Conservation (phyloP, 2,113 vertebrate species). For the Electrona antarctica region DNA sequence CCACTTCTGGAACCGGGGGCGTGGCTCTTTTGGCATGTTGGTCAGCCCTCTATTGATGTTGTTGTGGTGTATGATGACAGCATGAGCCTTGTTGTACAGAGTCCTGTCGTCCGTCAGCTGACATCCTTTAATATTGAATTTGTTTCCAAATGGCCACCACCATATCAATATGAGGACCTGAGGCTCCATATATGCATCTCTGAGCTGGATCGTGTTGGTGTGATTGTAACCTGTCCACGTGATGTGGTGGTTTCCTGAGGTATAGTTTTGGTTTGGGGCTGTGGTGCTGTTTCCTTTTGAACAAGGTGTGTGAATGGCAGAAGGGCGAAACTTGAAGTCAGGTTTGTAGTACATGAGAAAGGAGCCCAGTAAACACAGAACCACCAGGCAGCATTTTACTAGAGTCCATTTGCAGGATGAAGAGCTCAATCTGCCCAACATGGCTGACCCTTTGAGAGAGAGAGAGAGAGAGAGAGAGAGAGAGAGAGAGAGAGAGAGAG, state of each 20-base stretch:
- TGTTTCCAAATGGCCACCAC: slow-evolving; percentile 86
- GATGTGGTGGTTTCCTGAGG: neutral
- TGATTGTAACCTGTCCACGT: slow-evolving; percentile 70
- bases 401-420: neutral
- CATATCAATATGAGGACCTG: slow-evolving; percentile 85
- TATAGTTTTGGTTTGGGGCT: neutral
- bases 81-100: slow-evolving; percentile 81
- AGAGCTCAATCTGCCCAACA: no score
- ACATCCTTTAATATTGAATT: slow-evolving; percentile 82
- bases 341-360: slow-evolving; percentile 83
- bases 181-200: slow-evolving; percentile 73
- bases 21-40: slow-evolving; percentile 78
- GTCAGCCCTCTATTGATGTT: slow-evolving; percentile 81
- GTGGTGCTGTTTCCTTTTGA: neutral
- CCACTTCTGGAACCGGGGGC: slow-evolving; percentile 88
- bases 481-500: slow-evolving; percentile 23
- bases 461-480: neutral
- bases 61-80: slow-evolving; percentile 85
- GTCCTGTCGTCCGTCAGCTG: slow-evolving; percentile 82
- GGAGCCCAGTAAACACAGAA: slow-evolving; percentile 79
- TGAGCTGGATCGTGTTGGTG: slow-evolving; percentile 77
- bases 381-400: slow-evolving; percentile 69
- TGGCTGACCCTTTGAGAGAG: slow-evolving; percentile 13
- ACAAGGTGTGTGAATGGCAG: slow-evolving; percentile 31
- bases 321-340: slow-evolving; percentile 77